Conservation (phyloP, 2,113 vertebrate genomes). For the Eulemur macaco region DNA sequence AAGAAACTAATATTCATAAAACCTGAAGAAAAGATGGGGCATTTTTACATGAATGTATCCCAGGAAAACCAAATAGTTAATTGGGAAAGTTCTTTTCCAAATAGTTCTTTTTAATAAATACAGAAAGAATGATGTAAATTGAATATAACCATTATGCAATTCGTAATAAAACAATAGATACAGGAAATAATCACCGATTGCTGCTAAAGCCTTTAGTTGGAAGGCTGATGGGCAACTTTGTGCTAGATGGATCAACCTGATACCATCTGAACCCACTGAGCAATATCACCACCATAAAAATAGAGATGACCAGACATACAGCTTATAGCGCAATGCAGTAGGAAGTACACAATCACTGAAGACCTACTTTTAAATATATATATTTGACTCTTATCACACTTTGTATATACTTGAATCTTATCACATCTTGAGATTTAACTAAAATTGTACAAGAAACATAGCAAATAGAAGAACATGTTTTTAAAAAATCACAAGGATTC, state of each 20-base stretch:
- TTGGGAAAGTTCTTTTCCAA: neutral
- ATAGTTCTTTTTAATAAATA: slow-evolving; percentile 10
- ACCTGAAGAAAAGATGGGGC: neutral
- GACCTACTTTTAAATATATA: neutral
- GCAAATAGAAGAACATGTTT: neutral
- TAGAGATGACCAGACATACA: neutral
- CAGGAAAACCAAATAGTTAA: neutral
- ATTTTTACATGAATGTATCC: neutral
- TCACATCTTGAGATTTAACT: neutral
- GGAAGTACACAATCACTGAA: neutral
- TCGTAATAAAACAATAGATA: neutral
- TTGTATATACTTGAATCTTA: neutral
- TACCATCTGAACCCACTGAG: neutral
- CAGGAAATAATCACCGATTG: neutral
- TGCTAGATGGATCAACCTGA: neutral
- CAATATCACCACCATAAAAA: neutral
- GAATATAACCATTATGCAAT: neutral
- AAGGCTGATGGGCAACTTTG: neutral
- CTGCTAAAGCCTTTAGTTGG: neutral
- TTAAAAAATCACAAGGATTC: neutral
- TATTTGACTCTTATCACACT: neutral
- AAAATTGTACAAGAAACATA: neutral
- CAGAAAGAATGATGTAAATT: neutral
- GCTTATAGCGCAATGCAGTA: neutral
- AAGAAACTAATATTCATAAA: neutral